Conservation (phyloP, 2,797 vertebrate species). For the Leptatherina wallacei region DNA sequence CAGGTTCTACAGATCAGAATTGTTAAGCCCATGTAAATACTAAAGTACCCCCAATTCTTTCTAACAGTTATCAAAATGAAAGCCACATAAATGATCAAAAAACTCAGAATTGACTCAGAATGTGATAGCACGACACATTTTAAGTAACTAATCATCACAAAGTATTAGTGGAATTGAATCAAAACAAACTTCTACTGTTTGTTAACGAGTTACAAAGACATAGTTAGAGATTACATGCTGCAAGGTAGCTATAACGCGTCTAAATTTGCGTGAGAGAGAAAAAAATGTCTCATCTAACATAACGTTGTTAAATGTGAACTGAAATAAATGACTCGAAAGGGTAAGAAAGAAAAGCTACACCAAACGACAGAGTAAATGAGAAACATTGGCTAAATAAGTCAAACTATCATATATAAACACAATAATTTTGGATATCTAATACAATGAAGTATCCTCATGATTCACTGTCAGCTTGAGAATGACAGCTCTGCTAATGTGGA, state of each 20-base stretch:
- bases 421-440: background rate
- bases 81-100: background rate
- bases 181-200: background rate
- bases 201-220: background rate
- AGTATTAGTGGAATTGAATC: background rate
- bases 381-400: accelerated
- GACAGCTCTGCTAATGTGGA: constrained; percentile 53
- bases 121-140: background rate
- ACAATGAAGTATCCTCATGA: constrained; percentile 12
- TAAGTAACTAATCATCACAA: background rate
- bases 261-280: background rate
- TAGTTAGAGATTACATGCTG: background rate
- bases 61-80: background rate
- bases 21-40: background rate
- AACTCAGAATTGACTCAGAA: too few relatives aligned
- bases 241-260: background rate
- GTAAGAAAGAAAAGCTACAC: background rate
- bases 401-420: accelerated
- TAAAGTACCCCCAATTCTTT: background rate
- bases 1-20: background rate
- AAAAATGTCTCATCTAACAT: background rate
- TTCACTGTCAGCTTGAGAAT: constrained; percentile 50
- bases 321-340: background rate
- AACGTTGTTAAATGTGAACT: constrained; percentile 1
- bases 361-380: background rate